Conservation (phyloP, 2,113 vertebrate genomes). For the Rousettus leschenaultii region DNA sequence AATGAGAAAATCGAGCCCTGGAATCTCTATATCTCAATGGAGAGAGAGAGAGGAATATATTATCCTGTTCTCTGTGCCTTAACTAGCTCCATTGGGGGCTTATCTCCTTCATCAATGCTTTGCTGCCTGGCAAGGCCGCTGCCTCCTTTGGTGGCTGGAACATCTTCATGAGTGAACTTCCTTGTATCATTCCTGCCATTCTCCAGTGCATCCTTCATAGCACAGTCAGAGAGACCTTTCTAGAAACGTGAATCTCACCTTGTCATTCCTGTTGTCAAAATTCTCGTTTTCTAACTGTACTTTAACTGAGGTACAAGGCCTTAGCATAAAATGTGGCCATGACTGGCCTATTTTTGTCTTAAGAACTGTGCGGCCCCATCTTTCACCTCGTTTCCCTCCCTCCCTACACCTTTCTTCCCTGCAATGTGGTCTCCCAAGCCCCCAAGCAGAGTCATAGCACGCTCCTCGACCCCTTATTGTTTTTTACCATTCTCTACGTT, state of each 20-base stretch:
- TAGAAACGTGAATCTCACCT: not conserved
- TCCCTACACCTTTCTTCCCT: not conserved
- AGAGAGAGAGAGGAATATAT: not conserved
- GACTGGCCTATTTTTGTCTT: too few species aligned
- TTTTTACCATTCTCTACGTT: not conserved
- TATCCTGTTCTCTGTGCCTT: not conserved
- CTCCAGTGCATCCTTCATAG: not conserved
- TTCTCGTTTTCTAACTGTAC: not conserved
- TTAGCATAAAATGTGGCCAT: too few species aligned
- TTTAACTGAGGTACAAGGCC: too few species aligned
- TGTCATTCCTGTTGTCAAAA: not conserved
- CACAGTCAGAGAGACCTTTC: not conserved
- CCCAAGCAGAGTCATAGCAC: too few species aligned
- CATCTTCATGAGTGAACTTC: not conserved
- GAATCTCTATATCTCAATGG: not conserved
- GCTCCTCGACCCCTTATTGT: fast-evolving
- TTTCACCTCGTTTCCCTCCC: too few species aligned
- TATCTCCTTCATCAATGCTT: too few species aligned
- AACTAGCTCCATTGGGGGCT: fast-evolving
- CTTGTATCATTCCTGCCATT: not conserved
- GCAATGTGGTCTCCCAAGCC: not conserved
- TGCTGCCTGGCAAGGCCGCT: too few species aligned
- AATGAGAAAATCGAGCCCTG: not conserved
- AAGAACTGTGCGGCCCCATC: too few species aligned
- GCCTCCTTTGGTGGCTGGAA: fast-evolving